phyloP scores from a whole-genome alignment of 2,113 vertebrate genomes.

The Takifugu bimaculatus region DNA sequence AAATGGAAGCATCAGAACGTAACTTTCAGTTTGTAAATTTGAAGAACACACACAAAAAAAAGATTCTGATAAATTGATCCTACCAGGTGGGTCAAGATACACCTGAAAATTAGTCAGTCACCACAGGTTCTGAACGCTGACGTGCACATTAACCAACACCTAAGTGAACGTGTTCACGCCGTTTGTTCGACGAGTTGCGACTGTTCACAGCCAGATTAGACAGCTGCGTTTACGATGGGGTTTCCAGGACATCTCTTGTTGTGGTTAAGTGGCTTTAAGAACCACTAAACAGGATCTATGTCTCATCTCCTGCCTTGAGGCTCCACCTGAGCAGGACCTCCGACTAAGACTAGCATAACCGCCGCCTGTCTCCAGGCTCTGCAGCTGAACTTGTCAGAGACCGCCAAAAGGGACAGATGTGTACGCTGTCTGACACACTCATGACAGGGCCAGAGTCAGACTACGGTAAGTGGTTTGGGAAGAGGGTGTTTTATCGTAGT shows the following conservation, averaged over 20 bases:
- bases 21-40: too few species aligned
- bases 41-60: neutral
- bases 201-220: constrained; percentile 31
- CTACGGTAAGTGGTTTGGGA: constrained; percentile 10
- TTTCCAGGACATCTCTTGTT: constrained; percentile 8
- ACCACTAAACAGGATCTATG: constrained; percentile 32
- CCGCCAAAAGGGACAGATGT: constrained; percentile 58
- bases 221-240: constrained; percentile 17
- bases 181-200: constrained; percentile 5
- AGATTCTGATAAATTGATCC: neutral
- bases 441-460: constrained; percentile 32
- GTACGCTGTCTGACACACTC: constrained; percentile 38
- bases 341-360: constrained; percentile 33
- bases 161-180: constrained; percentile 24
- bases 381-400: constrained; percentile 55
- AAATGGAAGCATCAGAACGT: too few species aligned
- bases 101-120: constrained; percentile 24
- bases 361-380: constrained; percentile 42
- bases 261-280: constrained; percentile 29
- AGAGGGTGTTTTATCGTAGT: constrained; percentile 14
- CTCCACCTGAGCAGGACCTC: constrained; percentile 32
- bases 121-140: constrained; percentile 18
- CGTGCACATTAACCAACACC: constrained; percentile 18
- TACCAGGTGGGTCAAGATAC: constrained; percentile 13
- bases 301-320: constrained; percentile 56